Base-by-base conservation (phyloP, 2,797 vertebrate species). In the Hypotaenidia philippensis region DNA sequence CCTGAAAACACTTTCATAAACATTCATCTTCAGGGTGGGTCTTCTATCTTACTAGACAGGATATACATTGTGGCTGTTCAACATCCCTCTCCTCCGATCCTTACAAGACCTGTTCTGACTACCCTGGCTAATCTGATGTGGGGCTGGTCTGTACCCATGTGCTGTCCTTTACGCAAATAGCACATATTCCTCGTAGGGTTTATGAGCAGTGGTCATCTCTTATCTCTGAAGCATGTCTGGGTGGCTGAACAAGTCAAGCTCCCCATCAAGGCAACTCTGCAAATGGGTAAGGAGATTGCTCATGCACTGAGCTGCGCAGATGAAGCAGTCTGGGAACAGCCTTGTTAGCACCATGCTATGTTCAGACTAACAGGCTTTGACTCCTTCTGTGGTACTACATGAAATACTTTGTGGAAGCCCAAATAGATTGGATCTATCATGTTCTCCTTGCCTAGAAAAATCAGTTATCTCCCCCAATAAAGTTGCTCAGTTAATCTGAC, bases 291-390 rank as follows among this genome's bases (percentile, higher is more conserved):
- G 25, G 56, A 32, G 34, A 66, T 16, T 10, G 19, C 6, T 34
- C 25, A 2, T 5, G 41, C 0, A 0, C 41, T 44, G 44, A 59
- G 44, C n/a, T 31, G 55, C 1, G 2, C 53, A 32, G 27, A 5
- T 3, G 34, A 29, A 71, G 36, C 65, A 90, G 22, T 9, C 38
- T 44, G 72, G 29, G 40, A 75, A 13, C 0, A 47, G 22, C 1
- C 17, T 5, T 5, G 22, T 41, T 25, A 52, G 81, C 47, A 27
- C 0, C 6, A 18, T 13, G 29, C 19, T 19, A 2, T 10, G 32
- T 9, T 53, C 68, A 27, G 20, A 17, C 23, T 16, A 60, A 52
- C 12, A 19, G 19, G 52, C 31, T 57, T 9, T 26, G 18, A 32
- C 26, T 65, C 16, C 10, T 9, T 5, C 22, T 5, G 8, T 19